Conservation (phyloP, 2,113 vertebrate genomes). For the Calonectris borealis region DNA sequence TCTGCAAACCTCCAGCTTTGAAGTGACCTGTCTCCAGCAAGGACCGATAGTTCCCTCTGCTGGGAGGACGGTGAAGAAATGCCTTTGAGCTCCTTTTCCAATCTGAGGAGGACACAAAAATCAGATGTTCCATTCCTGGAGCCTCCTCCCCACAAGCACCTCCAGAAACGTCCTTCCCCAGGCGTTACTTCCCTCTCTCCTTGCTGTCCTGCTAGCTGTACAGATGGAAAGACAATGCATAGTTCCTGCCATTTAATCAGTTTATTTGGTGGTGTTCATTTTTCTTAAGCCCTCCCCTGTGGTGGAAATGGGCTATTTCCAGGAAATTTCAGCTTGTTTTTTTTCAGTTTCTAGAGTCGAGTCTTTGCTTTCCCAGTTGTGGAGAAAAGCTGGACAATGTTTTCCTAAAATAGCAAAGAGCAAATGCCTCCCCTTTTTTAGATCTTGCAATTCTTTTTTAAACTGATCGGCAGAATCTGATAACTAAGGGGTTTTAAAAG, state of each 20-base stretch:
- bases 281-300: neutral
- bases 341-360: neutral
- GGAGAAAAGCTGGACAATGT: neutral
- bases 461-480: conserved; percentile 10
- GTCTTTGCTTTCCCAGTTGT: neutral
- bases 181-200: neutral
- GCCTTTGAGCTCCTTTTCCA: neutral
- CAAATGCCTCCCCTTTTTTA: conserved; percentile 15
- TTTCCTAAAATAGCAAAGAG: conserved; percentile 29
- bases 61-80: conserved; percentile 37
- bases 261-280: neutral
- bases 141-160: neutral
- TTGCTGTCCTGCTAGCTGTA: neutral
- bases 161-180: neutral
- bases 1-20: neutral
- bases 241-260: neutral
- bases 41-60: conserved; percentile 41
- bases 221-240: neutral
- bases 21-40: neutral
- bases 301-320: neutral
- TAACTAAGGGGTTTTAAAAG: conserved; percentile 19
- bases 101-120: neutral
- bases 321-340: neutral
- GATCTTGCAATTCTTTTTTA: conserved; percentile 37
- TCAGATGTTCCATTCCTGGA: neutral